These are phyloP conservation scores for Malurus melanocephalus DNA, from an alignment of 2,113 vertebrate genomes.

Conservation along the genomic window DNA sequence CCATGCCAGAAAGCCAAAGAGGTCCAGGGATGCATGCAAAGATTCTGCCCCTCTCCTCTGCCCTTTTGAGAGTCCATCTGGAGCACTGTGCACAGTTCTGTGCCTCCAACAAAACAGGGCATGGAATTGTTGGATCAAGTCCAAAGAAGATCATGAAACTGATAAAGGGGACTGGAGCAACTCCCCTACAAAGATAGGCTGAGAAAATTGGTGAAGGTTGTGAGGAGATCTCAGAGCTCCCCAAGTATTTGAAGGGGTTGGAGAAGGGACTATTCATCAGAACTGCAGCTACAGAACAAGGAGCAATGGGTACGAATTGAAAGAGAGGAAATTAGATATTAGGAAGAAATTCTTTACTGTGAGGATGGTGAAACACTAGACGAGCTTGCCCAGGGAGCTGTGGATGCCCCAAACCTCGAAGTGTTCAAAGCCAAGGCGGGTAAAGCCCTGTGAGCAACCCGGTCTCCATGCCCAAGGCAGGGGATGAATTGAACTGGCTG, in stretches of 20 bases:
- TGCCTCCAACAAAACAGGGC: accelerated
- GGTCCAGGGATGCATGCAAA: neutral
- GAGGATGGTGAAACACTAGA: neutral
- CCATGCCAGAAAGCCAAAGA: neutral
- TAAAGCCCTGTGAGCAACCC: neutral
- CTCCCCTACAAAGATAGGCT: neutral
- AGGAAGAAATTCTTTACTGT: neutral
- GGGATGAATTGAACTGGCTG: neutral
- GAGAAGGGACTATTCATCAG: neutral
- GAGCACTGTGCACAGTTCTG: accelerated
- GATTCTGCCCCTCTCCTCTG: neutral
- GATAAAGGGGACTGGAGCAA: neutral
- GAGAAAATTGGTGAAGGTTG: neutral
- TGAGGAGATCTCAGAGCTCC: neutral
- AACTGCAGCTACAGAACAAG: accelerated
- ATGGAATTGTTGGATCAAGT: accelerated
- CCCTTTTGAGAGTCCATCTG: neutral
- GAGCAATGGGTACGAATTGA: no score
- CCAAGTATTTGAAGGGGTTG: neutral
- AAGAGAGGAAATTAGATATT: neutral
- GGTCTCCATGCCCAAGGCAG: neutral
- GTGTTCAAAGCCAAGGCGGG: neutral
- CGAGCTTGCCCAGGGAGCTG: neutral
- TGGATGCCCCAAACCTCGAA: neutral
- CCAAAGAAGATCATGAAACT: neutral